phyloP scores from a whole-genome alignment of 2,888 invertebrate genomes.

The Hirtodrosophila histrioides region DNA sequence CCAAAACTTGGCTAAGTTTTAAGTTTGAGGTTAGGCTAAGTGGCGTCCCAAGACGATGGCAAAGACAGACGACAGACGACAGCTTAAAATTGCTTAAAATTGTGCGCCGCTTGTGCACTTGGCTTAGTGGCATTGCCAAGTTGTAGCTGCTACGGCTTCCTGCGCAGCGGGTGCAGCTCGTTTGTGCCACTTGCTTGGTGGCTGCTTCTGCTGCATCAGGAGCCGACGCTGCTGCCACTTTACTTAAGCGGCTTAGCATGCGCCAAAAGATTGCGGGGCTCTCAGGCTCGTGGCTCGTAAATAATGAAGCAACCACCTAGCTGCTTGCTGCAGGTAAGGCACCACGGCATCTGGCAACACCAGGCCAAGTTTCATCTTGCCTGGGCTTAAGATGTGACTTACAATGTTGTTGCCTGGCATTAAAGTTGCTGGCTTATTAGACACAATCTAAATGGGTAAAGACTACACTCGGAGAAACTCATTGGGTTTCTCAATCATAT shows the following conservation, averaged over 20 bases:
- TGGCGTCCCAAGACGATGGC: conserved; percentile 33
- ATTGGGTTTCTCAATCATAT: too few relatives aligned
- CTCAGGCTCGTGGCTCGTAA: conserved; percentile 40
- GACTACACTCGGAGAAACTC: too few relatives aligned
- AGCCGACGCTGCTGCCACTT: conserved; percentile 45
- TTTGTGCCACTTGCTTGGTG: conserved; percentile 7
- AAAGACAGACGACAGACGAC: conserved; percentile 40
- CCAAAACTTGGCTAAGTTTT: conserved; percentile 32
- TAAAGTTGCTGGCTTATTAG: conserved; percentile 5
- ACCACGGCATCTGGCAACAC: too few relatives aligned
- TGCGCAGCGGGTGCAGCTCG: conserved; percentile 51
- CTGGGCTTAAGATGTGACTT: conserved; percentile 18
- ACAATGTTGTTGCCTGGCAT: conserved; percentile 2
- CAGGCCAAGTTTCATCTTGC: conserved; percentile 6
- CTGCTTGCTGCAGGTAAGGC: conserved; percentile 5
- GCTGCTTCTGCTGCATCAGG: too few relatives aligned
- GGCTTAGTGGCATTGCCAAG: conserved; percentile 38
- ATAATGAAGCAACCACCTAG: conserved; percentile 46
- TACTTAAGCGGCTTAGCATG: conserved; percentile 63
- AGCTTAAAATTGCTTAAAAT: conserved; percentile 50
- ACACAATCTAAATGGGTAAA: neutral
- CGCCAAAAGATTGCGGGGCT: conserved; percentile 49
- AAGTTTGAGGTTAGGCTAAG: conserved; percentile 45
- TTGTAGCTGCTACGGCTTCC: conserved; percentile 49
- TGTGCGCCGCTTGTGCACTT: conserved; percentile 29